Evolutionary conservation across 2,888 invertebrate genomes (phyloP), one percentile per base, ranked within the genome.

Genomic region (Mesoligia furuncula): DNA sequence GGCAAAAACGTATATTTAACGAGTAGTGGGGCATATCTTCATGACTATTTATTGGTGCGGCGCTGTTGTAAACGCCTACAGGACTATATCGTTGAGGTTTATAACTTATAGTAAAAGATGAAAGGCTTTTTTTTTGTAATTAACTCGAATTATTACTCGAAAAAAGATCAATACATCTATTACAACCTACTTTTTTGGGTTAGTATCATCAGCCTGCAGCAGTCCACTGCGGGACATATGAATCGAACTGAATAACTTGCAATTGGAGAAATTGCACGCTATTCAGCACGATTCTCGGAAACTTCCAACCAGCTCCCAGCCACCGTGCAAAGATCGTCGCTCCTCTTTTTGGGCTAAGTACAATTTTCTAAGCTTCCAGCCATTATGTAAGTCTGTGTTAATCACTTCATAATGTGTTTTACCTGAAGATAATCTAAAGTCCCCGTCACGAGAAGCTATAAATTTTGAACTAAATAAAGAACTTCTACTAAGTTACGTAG

Each of bases 31-130:
- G 51, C 62, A 79, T 81, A 84, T 75, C 67, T 79, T 77, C 71
- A 75, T 13, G 59, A 57, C 69, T 74, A 54, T 78, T 85, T 85
- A 85, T 73, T 82, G 27, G 42, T 57, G 64, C 20, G 36, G 17
- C 5, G 13, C 31, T 51, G 78, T 69, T 72, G 70, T 80, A 80
- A 80, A 79, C 75, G 83, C 80, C 80, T 82, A 80, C 80, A 51
- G 62, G 13, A 24, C 70, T 45, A 59, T 74, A 71, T 75, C 27
- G 17, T 59, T n/a, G 11, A 65, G 76, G 82, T 82, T 82, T 80
- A 80, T 51, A 57, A 45, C 42, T 42, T 73, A 68, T 51, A 77
- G 17, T 57, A 62, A 24, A 20, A 75, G 27, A 79, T 79, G 27
- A 80, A 78, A 80, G 48, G 0, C 59, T 51, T 65, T 54, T 73